phyloP scores from a whole-genome alignment of 2,113 vertebrate genomes.

The Monarcha castaneiventris region DNA sequence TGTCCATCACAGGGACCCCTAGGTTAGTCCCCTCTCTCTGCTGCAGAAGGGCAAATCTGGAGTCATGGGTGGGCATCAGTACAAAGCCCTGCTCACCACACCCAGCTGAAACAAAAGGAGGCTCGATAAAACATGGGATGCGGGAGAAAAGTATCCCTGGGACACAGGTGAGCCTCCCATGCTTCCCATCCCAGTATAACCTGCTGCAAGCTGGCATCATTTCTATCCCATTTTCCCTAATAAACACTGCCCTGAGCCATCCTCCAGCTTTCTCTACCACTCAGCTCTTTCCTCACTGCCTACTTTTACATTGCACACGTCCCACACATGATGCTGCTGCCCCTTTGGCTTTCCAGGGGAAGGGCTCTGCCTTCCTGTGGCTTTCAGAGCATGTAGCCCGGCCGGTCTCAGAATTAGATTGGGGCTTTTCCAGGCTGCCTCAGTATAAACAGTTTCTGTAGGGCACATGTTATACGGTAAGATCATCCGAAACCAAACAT shows the following conservation, averaged over 20 bases:
- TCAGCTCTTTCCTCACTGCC: neutral
- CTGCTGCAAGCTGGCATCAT: neutral
- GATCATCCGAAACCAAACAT: conserved; percentile 45
- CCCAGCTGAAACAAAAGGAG: neutral
- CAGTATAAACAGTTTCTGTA: conserved; percentile 42
- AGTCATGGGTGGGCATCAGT: neutral
- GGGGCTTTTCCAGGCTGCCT: neutral
- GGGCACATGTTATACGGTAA: conserved; percentile 19
- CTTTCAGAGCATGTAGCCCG: neutral
- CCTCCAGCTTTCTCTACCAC: neutral
- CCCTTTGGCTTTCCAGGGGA: neutral
- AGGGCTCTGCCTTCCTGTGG: conserved; percentile 22
- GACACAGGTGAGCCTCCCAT: neutral
- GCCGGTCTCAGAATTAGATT: neutral
- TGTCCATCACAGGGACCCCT: neutral
- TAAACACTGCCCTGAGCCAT: neutral
- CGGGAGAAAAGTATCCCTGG: neutral
- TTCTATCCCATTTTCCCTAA: neutral
- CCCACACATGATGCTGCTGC: neutral
- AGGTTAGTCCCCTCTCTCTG: neutral
- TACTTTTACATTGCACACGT: neutral
- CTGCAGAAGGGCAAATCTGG: neutral
- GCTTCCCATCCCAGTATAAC: neutral
- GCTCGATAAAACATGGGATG: neutral
- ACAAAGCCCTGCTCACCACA: neutral